A percentile compares a stretch with the other conserved stretches of the same genome.
Conservation (phyloP, 2,113 vertebrate species). For the Pavo muticus region DNA sequence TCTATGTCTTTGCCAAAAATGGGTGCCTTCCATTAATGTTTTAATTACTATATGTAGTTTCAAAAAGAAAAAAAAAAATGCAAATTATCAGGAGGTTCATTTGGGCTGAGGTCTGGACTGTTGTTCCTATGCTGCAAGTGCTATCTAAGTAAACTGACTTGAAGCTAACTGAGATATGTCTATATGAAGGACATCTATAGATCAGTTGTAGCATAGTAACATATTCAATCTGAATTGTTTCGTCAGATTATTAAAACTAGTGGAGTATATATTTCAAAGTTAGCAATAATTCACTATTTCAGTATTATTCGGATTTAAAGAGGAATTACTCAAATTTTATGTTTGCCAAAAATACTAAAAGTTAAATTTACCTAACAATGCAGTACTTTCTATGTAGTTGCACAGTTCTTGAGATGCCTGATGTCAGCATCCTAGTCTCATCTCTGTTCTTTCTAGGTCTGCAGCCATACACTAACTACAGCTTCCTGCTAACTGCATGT, state of each 20-base stretch:
- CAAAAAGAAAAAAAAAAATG: background rate
- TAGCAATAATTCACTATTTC: background rate
- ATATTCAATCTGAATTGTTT: background rate
- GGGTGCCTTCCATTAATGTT: background rate
- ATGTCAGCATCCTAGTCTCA: slow-evolving; percentile 29
- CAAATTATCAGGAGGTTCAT: background rate
- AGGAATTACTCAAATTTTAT: background rate
- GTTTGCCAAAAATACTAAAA: background rate
- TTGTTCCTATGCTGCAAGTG: background rate
- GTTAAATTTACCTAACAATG: background rate
- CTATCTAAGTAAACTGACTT: background rate
- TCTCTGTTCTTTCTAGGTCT: slow-evolving; percentile 80
- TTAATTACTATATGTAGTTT: background rate
- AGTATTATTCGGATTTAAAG: background rate
- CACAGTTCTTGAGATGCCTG: background rate
- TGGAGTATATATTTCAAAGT: background rate
- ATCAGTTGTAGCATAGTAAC: background rate
- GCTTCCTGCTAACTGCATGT: slow-evolving; percentile 86
- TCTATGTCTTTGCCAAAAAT: background rate
- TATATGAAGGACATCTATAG: background rate
- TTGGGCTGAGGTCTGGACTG: background rate
- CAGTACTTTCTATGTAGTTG: background rate
- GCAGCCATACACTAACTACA: slow-evolving; percentile 87
- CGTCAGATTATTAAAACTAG: background rate
- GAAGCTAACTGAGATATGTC: background rate